Base-by-base conservation (phyloP, 1,140 invertebrate species). In the Euglossa dilemma region DNA sequence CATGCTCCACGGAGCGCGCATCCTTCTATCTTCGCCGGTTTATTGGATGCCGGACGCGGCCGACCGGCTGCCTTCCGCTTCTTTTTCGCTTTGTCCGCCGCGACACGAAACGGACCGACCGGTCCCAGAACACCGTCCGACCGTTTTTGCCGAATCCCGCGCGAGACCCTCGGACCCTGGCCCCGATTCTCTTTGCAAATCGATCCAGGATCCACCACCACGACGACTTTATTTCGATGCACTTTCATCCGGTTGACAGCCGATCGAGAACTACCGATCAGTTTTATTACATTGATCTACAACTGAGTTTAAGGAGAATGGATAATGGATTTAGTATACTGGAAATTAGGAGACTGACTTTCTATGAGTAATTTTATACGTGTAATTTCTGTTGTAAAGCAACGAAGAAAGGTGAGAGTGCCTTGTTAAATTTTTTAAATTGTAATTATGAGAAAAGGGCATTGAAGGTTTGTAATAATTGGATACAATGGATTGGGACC, bases 21-120 rank as follows among this genome's bases (percentile, higher is more conserved):
- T 83, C 85, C 75, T 87, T 87, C 77, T 87, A 86, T 87, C 84
- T 87, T 72, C 76, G 63, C 71, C 61, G 75, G 85, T 83, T 87
- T 88, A 87, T 88, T 88, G 86, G 85, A 87, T 75, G 67, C 85
- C n/a, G 43, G 73, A 87, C 73, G 66, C 69, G 67, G 67, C 36
- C 25, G 80, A 77, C 28, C 43, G 25, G 80, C 54, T 50, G 47
- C n/a, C 66, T 64, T 20, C 28, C 54, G 59, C 52, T 83, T 74
- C 74, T 87, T 87, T 87, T 71, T 28, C 85, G 70, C 70, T 87
- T 86, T 85, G 72, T 67, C 47, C 61, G 61, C 20, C 47, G 20
- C 50, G n/a, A 36, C 36, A 36, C 50, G 73, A 50, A n/a, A 73
- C 64, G 23, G 64, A 36, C 36, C 1, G 36, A 36, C 36, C 36